A percentile compares a stretch with the other conserved stretches of the same genome.
phyloP scores from a whole-genome alignment of 1,140 invertebrate genomes.

The Lepidurus couesii region DNA sequence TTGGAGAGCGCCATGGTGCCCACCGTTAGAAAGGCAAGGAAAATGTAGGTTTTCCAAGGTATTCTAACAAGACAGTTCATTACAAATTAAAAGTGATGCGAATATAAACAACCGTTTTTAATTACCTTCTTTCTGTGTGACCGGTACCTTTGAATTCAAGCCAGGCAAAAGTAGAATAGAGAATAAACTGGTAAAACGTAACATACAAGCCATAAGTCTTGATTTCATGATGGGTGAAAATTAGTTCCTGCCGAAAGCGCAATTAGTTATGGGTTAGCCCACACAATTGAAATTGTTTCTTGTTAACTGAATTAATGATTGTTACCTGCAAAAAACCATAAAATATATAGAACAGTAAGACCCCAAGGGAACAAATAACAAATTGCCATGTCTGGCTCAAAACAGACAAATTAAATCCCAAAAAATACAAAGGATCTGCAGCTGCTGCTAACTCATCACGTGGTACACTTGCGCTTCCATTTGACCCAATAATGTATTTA shows the following conservation, averaged over 20 bases:
- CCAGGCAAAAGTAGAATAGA: conserved; percentile 74
- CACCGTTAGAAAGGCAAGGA: conserved; percentile 78
- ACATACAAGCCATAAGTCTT: conserved; percentile 87
- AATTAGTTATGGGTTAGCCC: no score
- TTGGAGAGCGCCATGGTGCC: conserved; percentile 96
- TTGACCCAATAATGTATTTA: not conserved
- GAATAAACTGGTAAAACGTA: conserved; percentile 84
- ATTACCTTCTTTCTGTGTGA: conserved; percentile 61
- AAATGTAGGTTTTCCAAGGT: conserved; percentile 69
- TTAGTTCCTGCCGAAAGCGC: conserved; percentile 60
- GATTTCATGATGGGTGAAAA: conserved; percentile 82
- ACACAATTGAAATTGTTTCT: not conserved
- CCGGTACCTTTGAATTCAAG: conserved; percentile 63
- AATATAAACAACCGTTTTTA: conserved; percentile 33
- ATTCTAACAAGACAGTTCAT: conserved; percentile 58
- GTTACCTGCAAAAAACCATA: conserved; percentile 82
- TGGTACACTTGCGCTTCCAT: not conserved
- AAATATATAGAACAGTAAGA: conserved; percentile 80
- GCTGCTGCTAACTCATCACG: not conserved
- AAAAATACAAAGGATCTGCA: not conserved
- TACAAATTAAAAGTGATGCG: conserved; percentile 34
- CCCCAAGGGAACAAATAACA: conserved; percentile 63
- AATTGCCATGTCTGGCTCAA: conserved; percentile 65
- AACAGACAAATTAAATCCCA: conserved; percentile 60
- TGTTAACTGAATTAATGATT: conserved; percentile 29